A percentile compares a stretch with the other conserved stretches of the same genome.
Evolutionary conservation across 2,113 vertebrate genomes (phyloP).

Genomic region (Columba janthina): DNA sequence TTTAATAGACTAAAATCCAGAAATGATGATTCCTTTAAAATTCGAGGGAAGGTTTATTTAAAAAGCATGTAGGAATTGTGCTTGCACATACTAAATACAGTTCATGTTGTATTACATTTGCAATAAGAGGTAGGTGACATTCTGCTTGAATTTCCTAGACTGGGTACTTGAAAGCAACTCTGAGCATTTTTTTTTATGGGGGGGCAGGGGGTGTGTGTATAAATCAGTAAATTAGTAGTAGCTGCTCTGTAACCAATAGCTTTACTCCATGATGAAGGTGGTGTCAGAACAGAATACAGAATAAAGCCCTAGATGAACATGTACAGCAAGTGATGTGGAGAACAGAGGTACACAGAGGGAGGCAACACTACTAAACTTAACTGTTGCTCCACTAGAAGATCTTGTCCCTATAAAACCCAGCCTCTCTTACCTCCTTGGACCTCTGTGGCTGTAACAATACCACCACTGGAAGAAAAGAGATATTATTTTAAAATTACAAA

Average conservation of each 20-base stretch:
- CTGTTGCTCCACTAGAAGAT: not conserved
- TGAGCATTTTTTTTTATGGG: not conserved
- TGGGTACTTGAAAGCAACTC: constrained; percentile 1
- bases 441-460: not conserved
- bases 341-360: not conserved
- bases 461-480: not conserved
- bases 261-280: not conserved
- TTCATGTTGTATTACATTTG: not conserved
- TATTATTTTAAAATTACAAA: not conserved
- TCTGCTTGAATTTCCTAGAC: not conserved
- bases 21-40: not conserved
- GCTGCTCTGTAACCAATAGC: not conserved
- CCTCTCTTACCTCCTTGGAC: not conserved
- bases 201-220: too few species aligned
- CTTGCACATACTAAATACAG: not conserved
- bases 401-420: not conserved
- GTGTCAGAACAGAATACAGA: not conserved
- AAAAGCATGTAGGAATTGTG: not conserved
- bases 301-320: not conserved
- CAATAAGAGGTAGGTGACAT: not conserved
- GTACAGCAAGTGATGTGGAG: not conserved
- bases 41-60: not conserved
- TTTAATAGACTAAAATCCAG: not conserved
- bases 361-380: not conserved
- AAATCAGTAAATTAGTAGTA: not conserved